Conservation (phyloP, 2,888 invertebrate species). For the Drosophila quinaria region DNA sequence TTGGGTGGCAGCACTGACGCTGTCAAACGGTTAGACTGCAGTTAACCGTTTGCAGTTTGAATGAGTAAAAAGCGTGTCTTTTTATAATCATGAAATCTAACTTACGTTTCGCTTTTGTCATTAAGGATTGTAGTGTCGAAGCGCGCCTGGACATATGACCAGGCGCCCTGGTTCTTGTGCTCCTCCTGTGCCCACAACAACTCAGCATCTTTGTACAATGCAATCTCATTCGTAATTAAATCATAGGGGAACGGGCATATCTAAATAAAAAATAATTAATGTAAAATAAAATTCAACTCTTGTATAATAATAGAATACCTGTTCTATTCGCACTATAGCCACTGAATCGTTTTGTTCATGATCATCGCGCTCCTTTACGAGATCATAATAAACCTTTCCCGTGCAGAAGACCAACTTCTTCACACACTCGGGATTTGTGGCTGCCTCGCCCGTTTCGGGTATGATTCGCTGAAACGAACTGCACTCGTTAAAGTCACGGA, state of each 20-base stretch:
- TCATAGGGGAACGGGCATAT: constrained; percentile 94
- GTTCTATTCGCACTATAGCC: constrained; percentile 94
- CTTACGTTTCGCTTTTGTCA: constrained; percentile 56
- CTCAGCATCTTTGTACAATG: constrained; percentile 89
- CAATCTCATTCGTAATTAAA: constrained; percentile 88
- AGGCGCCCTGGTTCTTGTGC: constrained; percentile 94
- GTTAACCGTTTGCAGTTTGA: not conserved
- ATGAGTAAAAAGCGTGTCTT: not conserved
- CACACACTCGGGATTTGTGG: constrained; percentile 87
- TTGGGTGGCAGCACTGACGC: not conserved
- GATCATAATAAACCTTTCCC: constrained; percentile 93
- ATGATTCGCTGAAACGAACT: constrained; percentile 91
- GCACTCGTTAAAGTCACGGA: constrained; percentile 95
- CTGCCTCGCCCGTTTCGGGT: constrained; percentile 87
- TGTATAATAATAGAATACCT: constrained; percentile 82
- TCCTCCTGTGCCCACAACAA: constrained; percentile 93
- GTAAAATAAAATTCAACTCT: not conserved
- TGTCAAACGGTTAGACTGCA: not conserved
- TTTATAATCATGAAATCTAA: not conserved
- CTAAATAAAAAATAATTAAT: constrained; percentile 37
- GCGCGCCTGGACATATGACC: constrained; percentile 90
- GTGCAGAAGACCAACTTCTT: constrained; percentile 92
- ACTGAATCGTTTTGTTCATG: constrained; percentile 89
- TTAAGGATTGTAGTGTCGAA: constrained; percentile 89
- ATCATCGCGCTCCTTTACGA: constrained; percentile 89